Evolutionary conservation across 2,888 invertebrate genomes (phyloP).

Genomic region (Acleris sparsana): DNA sequence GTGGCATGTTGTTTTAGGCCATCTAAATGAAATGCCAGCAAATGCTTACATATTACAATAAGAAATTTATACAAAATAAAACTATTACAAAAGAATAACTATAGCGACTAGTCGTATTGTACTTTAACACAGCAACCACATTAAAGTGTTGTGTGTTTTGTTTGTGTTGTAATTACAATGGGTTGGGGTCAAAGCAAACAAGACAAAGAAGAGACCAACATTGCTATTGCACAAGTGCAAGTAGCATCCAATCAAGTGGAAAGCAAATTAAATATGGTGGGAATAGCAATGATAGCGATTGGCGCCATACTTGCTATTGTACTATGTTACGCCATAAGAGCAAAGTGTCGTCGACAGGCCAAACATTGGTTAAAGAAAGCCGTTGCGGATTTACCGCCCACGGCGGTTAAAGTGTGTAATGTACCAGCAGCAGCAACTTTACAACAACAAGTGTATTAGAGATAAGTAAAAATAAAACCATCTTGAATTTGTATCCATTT

Average conservation of each 20-base stretch:
- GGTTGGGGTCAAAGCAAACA: background rate
- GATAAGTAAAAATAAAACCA: too few relatives aligned
- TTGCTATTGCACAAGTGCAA: constrained; percentile 2
- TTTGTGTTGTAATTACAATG: background rate
- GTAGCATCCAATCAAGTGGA: background rate
- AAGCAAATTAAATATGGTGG: background rate
- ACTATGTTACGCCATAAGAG: background rate
- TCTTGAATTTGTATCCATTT: too few relatives aligned
- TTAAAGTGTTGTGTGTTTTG: too few relatives aligned
- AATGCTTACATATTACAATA: background rate
- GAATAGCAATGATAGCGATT: background rate
- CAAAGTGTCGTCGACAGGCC: background rate
- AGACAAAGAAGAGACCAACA: background rate
- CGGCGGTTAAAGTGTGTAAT: background rate
- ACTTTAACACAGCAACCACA: background rate
- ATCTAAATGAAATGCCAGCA: too few relatives aligned
- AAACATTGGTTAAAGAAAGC: background rate
- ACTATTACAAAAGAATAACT: background rate
- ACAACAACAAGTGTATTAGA: too few relatives aligned
- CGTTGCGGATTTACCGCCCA: background rate
- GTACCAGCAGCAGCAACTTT: background rate
- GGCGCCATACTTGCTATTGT: background rate
- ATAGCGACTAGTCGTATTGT: background rate
- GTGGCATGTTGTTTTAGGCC: too few relatives aligned
- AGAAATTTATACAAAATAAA: too few relatives aligned